Base-by-base conservation (phyloP, 2,113 vertebrate species). In the Butorides virescens region DNA sequence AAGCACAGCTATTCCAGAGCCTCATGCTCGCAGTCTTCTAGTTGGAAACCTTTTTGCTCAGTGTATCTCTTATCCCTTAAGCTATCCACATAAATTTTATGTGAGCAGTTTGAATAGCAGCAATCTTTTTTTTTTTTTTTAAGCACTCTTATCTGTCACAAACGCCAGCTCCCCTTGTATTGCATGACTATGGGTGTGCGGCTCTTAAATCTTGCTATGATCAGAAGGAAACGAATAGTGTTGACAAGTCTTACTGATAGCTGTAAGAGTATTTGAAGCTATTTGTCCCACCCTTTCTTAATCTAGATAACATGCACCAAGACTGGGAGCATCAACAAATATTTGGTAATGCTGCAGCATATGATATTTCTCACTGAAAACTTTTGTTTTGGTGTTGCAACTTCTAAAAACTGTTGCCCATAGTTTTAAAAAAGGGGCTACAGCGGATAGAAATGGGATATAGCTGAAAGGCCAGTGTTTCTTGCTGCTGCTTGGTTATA, bases 131-230 rank as follows among this genome's bases (percentile, higher is more conserved):
- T 82, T 62, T 25, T 9, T n/a, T 72, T 39, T n/a, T 42, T 36
- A n/a, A 74, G 13, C 8, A 20, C 11, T 39, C 7, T 42, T 89
- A 34, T 8, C 21, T 74, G 20, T 21, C 11, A 13, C 6, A 44
- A 16, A 34, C 2, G 0, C 13, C 42, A 47, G 15, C 12, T 72
- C 13, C 34, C 29, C 39, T 34, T 14, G 9, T 56, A 8, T 23
- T 67, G 61, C 0, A 1, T 39, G 32, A 11, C 21, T 55, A 9
- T 15, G n/a, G 19, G 18, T 27, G 29, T 1, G 0, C 3, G 7
- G 23, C 25, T 67, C 46, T 67, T 27, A 80, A 73, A 70, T 62
- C 29, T 71, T 76, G 15, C 37, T 47, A 0, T 21, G n/a, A 46
- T 71, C 47, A 55, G 70, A 80, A 74, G 25, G 30, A 58, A 80